Conservation (phyloP, 2,113 vertebrate genomes). For the Ochotona curzoniae region DNA sequence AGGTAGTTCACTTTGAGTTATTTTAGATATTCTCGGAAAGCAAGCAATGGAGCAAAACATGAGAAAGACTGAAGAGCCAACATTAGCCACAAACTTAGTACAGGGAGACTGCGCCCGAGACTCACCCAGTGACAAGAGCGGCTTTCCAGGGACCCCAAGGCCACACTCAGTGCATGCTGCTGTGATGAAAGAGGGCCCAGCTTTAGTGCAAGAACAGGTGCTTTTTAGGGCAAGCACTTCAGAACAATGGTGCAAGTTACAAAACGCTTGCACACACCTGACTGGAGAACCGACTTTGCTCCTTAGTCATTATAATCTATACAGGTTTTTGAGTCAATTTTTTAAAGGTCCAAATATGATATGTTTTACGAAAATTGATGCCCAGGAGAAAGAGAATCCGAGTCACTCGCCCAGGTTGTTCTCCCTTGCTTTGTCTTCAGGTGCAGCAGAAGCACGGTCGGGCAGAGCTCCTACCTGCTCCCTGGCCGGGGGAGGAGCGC, state of each 20-base stretch:
- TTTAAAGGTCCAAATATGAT: background rate
- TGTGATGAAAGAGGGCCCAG: too few species aligned
- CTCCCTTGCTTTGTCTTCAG: too few species aligned
- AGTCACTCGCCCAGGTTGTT: background rate
- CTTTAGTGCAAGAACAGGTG: background rate
- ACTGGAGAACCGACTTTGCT: background rate
- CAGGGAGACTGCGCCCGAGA: too few species aligned
- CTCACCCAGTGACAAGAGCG: background rate
- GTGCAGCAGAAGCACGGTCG: too few species aligned
- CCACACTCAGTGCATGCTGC: background rate
- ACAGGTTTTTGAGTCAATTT: background rate
- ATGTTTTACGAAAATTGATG: background rate
- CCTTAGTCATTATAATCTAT: background rate
- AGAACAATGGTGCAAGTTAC: background rate
- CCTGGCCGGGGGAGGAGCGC: background rate
- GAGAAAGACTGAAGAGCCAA: background rate
- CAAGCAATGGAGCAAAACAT: background rate
- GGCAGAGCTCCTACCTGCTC: too few species aligned
- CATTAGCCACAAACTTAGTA: accelerated
- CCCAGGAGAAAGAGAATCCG: background rate
- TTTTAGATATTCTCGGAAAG: background rate
- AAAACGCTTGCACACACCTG: background rate
- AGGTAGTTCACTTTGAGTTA: background rate
- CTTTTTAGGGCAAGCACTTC: background rate
- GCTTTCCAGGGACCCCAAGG: background rate